phyloP scores from a whole-genome alignment of 2,888 invertebrate species.

The Gymnoscelis rufifasciata region DNA sequence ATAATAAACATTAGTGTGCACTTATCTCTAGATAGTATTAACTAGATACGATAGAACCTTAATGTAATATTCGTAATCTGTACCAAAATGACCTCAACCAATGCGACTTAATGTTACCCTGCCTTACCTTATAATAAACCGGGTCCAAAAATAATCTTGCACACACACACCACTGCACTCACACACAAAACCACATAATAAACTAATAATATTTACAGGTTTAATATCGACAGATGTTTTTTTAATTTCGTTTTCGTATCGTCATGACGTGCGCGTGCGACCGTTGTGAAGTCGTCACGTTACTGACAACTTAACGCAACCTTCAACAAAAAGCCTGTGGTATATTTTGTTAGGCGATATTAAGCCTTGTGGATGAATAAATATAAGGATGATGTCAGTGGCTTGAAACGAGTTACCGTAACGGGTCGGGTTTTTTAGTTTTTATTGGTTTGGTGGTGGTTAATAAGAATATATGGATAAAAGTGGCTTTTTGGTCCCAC shows the following conservation, averaged over 20 bases:
- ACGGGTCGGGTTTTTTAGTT: constrained; percentile 37
- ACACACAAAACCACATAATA: constrained; percentile 42
- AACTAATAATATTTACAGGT: background rate
- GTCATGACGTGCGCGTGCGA: constrained; percentile 65
- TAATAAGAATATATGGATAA: background rate
- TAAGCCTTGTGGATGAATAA: constrained; percentile 29
- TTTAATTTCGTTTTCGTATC: constrained; percentile 52
- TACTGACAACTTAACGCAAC: constrained; percentile 38
- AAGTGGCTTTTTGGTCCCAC: background rate
- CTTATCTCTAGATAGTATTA: too few relatives aligned
- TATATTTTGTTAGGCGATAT: constrained; percentile 32
- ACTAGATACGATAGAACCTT: too few relatives aligned
- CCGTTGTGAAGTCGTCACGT: constrained; percentile 52
- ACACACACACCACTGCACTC: constrained; percentile 55
- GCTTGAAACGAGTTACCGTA: constrained; percentile 50
- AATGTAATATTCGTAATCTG: background rate
- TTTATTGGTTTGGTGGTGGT: constrained; percentile 1
- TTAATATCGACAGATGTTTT: constrained; percentile 34
- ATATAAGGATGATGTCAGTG: constrained; percentile 56
- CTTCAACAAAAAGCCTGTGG: constrained; percentile 42
- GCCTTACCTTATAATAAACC: constrained; percentile 45
- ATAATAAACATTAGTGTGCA: too few relatives aligned
- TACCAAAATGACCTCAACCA: background rate
- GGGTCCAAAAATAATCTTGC: constrained; percentile 35
- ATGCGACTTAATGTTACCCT: background rate